Conservation (phyloP, 2,113 vertebrate species). For the Psilopsiagon aymara region DNA sequence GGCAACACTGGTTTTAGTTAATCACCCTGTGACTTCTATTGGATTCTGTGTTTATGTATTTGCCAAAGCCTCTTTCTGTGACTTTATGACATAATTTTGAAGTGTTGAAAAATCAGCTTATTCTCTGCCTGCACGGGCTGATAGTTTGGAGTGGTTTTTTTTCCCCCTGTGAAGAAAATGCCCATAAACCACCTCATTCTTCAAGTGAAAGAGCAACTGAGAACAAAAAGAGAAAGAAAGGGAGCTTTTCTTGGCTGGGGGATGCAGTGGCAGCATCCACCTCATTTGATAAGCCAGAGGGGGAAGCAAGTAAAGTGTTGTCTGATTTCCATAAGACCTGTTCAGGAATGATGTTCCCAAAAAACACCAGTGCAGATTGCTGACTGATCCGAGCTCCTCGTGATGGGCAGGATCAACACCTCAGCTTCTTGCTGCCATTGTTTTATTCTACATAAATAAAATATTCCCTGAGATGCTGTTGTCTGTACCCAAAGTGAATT, state of each 20-base stretch:
- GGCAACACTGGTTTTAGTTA: neutral
- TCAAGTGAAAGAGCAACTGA: neutral
- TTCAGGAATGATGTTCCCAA: neutral
- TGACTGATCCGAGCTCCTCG: fast-evolving
- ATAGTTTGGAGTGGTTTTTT: neutral
- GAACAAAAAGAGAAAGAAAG: neutral
- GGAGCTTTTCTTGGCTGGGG: neutral
- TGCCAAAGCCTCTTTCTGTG: neutral
- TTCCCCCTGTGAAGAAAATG: neutral
- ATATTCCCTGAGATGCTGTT: neutral
- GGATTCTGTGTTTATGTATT: neutral
- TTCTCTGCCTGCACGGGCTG: neutral
- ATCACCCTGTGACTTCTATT: neutral
- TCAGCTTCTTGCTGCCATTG: fast-evolving
- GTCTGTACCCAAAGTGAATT: fast-evolving
- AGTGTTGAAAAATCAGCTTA: constrained; percentile 36
- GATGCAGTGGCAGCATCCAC: neutral
- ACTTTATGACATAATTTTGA: constrained; percentile 4
- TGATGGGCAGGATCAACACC: neutral
- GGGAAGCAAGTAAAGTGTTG: neutral
- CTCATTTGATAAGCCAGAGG: neutral
- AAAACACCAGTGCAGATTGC: fast-evolving
- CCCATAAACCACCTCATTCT: neutral
- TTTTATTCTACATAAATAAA: neutral
- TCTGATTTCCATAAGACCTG: neutral